Base-by-base conservation (phyloP, 2,888 invertebrate genomes). In the Tetragonisca angustula region DNA sequence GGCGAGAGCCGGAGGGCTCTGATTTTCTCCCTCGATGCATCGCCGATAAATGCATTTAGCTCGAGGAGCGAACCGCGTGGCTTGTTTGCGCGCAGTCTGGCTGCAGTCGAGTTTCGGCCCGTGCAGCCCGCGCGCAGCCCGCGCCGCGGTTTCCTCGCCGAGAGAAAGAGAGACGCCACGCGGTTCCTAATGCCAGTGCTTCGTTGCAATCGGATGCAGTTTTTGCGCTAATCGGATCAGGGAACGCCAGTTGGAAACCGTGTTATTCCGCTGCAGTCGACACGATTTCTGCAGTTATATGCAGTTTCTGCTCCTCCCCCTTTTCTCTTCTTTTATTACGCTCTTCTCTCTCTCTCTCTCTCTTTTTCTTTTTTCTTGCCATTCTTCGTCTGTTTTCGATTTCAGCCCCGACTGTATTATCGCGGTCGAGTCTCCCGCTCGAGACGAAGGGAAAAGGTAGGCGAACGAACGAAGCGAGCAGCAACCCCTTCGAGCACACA, bases 261-360 rank as follows among this genome's bases (percentile, higher is more conserved):
- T 88, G 90, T 93, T 93, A 93, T 94, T 94, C 92, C 93, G 91
- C 93, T 92, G 94, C 94, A 93, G 92, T 93, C 92, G 90, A 92
- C 92, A 91, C 88, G 88, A 91, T 91, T 43, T 92, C 89, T 89
- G 90, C 92, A 90, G 89, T 86, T 87, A 84, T 85, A 83, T 87
- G 91, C 91, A 91, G 87, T 91, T 92, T 88, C 87, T 83, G 75
- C 27, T 27, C 21, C 24, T 56, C 36, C 54, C 24, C 24, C 32
- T 17, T 36, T 21, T 72, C 27, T 21, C 15, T 61, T 24, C 13
- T 3, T 59, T 24, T 13, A 15, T 50, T 43, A 43, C 27, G 17
- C 21, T 21, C 6, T 80, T 21, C 52, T n/a, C 9, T 43, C 50
- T 32, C 43, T 69, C 43, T 79, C n/a, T 0, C 21, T 19, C 2